These are phyloP conservation scores for Eupithecia exiguata DNA, from an alignment of 2,888 invertebrate genomes.

Conservation along the genomic window DNA sequence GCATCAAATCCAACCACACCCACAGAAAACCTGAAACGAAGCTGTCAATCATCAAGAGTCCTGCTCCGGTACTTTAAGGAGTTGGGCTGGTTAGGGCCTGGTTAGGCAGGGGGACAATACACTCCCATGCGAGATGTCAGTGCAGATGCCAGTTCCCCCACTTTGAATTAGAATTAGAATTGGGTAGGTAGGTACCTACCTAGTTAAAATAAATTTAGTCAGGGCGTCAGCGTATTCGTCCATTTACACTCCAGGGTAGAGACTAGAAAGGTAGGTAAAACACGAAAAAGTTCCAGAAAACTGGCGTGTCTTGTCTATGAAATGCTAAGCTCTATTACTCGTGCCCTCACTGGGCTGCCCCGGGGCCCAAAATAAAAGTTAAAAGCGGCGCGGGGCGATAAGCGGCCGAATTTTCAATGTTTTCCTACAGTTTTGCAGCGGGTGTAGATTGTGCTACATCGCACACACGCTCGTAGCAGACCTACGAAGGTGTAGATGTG, in stretches of 20 bases:
- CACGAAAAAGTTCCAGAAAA: not conserved
- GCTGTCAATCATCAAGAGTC: too few species aligned
- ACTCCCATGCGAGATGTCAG: too few species aligned
- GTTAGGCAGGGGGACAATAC: too few species aligned
- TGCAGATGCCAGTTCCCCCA: too few species aligned
- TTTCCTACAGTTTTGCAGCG: slow-evolving; percentile 64
- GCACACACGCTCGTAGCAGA: slow-evolving; percentile 51
- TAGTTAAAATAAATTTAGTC: not conserved
- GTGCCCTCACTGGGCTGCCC: slow-evolving; percentile 70
- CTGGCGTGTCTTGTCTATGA: slow-evolving; percentile 42
- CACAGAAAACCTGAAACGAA: too few species aligned
- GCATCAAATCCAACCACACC: too few species aligned
- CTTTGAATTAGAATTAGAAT: too few species aligned
- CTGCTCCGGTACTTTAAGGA: too few species aligned
- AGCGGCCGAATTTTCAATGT: slow-evolving; percentile 82
- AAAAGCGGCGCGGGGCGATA: slow-evolving; percentile 69
- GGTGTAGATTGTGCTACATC: slow-evolving; percentile 51
- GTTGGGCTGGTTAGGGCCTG: too few species aligned
- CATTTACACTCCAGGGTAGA: too few species aligned
- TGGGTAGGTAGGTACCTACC: too few species aligned
- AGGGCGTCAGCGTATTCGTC: not conserved
- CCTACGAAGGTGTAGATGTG: slow-evolving; percentile 46
- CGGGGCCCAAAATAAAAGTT: slow-evolving; percentile 80
- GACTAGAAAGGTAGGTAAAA: not conserved
- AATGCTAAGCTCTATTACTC: slow-evolving; percentile 54